Base-by-base conservation (phyloP, 2,888 invertebrate species). In the Tanypteryx hageni region DNA sequence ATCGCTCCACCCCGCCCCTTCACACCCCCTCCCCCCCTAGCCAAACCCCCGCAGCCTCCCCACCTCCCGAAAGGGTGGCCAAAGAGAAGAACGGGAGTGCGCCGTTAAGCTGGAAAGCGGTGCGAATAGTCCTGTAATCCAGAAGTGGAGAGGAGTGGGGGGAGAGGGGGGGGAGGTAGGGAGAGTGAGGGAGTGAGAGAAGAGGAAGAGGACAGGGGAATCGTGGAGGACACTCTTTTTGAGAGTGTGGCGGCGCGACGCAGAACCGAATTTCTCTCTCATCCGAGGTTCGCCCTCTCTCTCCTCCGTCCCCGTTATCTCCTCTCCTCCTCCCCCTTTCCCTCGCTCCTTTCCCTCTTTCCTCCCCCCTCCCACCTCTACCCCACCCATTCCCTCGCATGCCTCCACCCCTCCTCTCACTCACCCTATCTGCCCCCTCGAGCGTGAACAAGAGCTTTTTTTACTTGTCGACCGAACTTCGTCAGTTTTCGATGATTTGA, bases 81-180 rank as follows among this genome's bases (percentile, higher is more conserved):
- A 44, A 1, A 44, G 44, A 5, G 44, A 44, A 44, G 44, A 44
- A 44, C 76, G 76, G 76, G 76, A 27, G 13, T 76, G 76, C 27
- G 76, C 76, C 76, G 27, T 76, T 22, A 76, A 76, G 76, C 27
- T 76, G 76, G 76, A 76, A 76, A 76, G 76, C 11, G 76, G 76
- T 27, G 27, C 22, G 68, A 68, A 68, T 22, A 68, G 68, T 22
- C 22, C 61, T 61, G 61, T 61, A 61, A 61, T 18, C 1, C 61
- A 18, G 61, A 44, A 44, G 61, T 22, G 76, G 76, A n/a, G 22
- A 76, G n/a, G 68, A n/a, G 8, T 18, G 76, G 76, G 14, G 27
- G 27, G 22, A 22, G 22, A n/a, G n/a, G n/a, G 22, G 22, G n/a
- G 22, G 68, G 68, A 27, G 10, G 7, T 76, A 27, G 27, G 16